Percentiles rank a stretch among this genome's conserved stretches.
Evolutionary conservation across 2,113 vertebrate species (phyloP).

Genomic region (Tetrax tetrax): DNA sequence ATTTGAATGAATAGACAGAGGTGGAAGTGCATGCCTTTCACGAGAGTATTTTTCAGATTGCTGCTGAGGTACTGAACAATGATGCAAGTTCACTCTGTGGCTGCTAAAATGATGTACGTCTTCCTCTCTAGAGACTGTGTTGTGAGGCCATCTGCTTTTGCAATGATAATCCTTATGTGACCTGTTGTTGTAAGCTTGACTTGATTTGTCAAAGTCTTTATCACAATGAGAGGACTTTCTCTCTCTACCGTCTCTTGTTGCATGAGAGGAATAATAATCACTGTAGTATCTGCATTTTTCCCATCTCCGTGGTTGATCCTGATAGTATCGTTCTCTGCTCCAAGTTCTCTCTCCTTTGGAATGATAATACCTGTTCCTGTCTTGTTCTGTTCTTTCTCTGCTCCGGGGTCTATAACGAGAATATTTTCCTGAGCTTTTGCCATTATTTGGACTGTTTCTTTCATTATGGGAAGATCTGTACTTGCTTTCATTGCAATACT

Average conservation of each 20-base stretch:
- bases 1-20: neutral
- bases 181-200: slow-evolving; percentile 39
- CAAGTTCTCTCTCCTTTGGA: slow-evolving; percentile 74
- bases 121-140: slow-evolving; percentile 5
- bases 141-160: slow-evolving; percentile 64
- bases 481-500: slow-evolving; percentile 37
- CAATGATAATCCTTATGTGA: slow-evolving; percentile 64
- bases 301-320: slow-evolving; percentile 69
- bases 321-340: slow-evolving; percentile 73
- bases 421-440: slow-evolving; percentile 68
- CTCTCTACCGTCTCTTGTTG: slow-evolving; percentile 69
- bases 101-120: slow-evolving; percentile 49
- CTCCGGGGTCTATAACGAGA: slow-evolving; percentile 55
- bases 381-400: slow-evolving; percentile 70
- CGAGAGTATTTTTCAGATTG: neutral
- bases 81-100: slow-evolving; percentile 23
- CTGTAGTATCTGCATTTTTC: slow-evolving; percentile 72
- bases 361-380: slow-evolving; percentile 70
- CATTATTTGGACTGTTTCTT: slow-evolving; percentile 32
- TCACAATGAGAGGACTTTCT: slow-evolving; percentile 51
- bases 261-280: slow-evolving; percentile 63
- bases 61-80: slow-evolving; percentile 3
- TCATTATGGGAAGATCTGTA: slow-evolving; percentile 24
- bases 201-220: slow-evolving; percentile 57
- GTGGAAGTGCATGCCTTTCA: neutral